Conservation (phyloP, 2,113 vertebrate genomes). For the Syngnathus scovelli region DNA sequence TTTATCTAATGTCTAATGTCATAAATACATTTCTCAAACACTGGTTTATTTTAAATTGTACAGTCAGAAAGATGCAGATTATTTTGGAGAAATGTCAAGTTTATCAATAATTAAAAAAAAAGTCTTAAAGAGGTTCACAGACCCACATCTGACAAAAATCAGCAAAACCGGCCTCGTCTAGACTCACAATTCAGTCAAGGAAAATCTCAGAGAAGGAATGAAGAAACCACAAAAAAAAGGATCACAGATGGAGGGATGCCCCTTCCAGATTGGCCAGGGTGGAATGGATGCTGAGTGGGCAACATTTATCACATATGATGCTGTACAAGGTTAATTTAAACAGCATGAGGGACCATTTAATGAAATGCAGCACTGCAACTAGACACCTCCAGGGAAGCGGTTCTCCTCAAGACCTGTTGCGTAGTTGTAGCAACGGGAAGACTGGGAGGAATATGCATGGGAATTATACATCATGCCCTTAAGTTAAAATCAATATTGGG, state of each 20-base stretch:
- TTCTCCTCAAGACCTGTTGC: neutral
- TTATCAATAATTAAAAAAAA: neutral
- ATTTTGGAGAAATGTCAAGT: neutral
- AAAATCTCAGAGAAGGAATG: neutral
- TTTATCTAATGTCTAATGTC: neutral
- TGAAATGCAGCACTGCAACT: neutral
- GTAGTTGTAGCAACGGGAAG: no score
- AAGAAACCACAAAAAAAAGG: neutral
- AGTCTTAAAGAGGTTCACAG: neutral
- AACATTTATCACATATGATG: neutral
- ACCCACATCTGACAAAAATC: neutral
- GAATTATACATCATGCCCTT: no score
- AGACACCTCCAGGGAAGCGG: neutral
- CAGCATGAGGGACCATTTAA: neutral
- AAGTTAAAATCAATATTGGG: no score
- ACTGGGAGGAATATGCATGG: no score
- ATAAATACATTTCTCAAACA: neutral
- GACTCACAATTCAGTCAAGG: no score
- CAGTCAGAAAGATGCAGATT: neutral
- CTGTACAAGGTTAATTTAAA: neutral
- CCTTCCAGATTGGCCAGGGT: neutral
- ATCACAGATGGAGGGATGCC: neutral
- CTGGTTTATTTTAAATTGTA: neutral
- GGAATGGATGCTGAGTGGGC: neutral
- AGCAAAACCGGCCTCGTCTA: neutral